Conservation (phyloP, 2,888 invertebrate species). For the Cristatella mucedo region DNA sequence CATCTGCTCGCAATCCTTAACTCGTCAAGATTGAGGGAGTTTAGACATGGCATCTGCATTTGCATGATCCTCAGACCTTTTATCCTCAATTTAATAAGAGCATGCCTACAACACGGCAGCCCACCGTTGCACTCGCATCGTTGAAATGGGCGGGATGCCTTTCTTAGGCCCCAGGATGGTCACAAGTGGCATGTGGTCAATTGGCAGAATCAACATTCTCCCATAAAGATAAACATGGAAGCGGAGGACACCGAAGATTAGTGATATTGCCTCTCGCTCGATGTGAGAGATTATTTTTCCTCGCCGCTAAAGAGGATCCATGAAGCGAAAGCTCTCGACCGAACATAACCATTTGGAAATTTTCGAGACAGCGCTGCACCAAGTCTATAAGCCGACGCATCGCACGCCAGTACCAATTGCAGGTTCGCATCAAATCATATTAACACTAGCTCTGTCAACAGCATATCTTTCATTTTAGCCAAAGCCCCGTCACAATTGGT, state of each 20-base stretch:
- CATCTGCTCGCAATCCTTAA: background rate
- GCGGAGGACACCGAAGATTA: conserved; percentile 34
- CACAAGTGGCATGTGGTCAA: too few relatives aligned
- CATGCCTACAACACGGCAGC: conserved; percentile 24
- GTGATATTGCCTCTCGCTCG: conserved; percentile 31
- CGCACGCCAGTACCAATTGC: conserved; percentile 6
- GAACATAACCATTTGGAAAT: conserved; percentile 16
- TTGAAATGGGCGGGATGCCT: conserved; percentile 19
- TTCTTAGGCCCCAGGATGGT: conserved; percentile 28
- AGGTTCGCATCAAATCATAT: conserved; percentile 8
- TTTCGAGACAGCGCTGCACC: conserved; percentile 9
- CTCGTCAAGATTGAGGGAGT: conserved; percentile 12
- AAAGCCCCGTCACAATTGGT: conserved; percentile 11
- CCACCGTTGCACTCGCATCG: conserved; percentile 22
- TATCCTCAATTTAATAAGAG: conserved; percentile 23
- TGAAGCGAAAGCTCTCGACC: conserved; percentile 36
- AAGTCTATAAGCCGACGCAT: conserved; percentile 11
- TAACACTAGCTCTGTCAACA: conserved; percentile 11
- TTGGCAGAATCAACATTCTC: too few relatives aligned
- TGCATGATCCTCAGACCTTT: conserved; percentile 17
- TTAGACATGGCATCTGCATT: conserved; percentile 28
- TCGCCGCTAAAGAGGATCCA: conserved; percentile 34
- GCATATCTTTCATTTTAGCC: conserved; percentile 1
- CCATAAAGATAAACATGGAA: conserved; percentile 37
- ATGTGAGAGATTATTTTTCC: conserved; percentile 29